phyloP scores from a whole-genome alignment of 2,888 invertebrate species.

The Eustalomyia histrio region DNA sequence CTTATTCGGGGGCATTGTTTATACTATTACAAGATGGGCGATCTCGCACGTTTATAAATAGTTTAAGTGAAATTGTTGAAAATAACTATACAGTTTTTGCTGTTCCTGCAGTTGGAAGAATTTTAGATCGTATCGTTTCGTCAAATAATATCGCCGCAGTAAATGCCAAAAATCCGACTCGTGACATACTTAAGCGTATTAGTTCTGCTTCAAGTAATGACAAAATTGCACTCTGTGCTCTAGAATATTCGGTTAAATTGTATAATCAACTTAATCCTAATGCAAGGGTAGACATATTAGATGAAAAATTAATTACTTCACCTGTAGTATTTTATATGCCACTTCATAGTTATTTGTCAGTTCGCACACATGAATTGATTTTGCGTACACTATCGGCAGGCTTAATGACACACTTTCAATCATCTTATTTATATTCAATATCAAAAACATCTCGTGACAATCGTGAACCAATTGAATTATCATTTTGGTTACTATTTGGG shows the following conservation, averaged over 20 bases:
- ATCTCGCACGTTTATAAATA: constrained; percentile 63
- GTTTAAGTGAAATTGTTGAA: constrained; percentile 69
- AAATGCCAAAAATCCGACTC: constrained; percentile 31
- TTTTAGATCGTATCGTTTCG: constrained; percentile 53
- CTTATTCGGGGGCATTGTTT: constrained; percentile 74
- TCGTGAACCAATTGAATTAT: constrained; percentile 68
- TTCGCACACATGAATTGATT: constrained; percentile 68
- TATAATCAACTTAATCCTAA: constrained; percentile 67
- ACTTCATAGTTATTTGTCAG: constrained; percentile 71
- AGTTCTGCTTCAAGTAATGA: constrained; percentile 19
- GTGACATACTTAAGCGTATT: constrained; percentile 25
- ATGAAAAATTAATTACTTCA: constrained; percentile 68
- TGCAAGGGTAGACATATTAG: constrained; percentile 66
- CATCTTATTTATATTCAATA: constrained; percentile 69
- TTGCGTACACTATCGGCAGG: constrained; percentile 72
- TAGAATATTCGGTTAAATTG: constrained; percentile 61
- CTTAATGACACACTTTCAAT: constrained; percentile 67
- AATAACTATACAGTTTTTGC: constrained; percentile 69
- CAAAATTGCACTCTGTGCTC: constrained; percentile 60
- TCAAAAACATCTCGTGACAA: background rate
- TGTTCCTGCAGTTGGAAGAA: constrained; percentile 61
- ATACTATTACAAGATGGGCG: constrained; percentile 74
- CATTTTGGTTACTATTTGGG: constrained; percentile 69
- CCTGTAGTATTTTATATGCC: constrained; percentile 74
- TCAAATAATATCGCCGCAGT: constrained; percentile 25